A percentile compares a stretch with the other conserved stretches of the same genome.
These are phyloP conservation scores for Aurelia aurita complex sp. Pacific DNA, from an alignment of 30 jellyfish, hydroid and myxozoan genomes.

Conservation along the genomic window DNA sequence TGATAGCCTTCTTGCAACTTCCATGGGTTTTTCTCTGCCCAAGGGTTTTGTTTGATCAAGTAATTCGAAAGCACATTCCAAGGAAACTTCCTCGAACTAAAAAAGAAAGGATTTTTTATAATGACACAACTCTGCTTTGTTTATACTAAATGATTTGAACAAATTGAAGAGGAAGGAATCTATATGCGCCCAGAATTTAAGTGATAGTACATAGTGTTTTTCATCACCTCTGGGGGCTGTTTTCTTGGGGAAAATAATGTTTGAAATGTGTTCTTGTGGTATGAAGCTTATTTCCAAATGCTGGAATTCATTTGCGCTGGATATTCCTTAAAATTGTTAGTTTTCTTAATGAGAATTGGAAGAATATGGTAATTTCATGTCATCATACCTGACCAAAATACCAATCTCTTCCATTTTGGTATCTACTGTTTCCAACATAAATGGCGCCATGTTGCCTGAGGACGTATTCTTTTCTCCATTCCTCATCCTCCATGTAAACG, in stretches of 20 bases:
- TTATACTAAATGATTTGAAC: too few relatives aligned
- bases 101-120: not conserved
- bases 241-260: too few relatives aligned
- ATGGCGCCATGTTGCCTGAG: constrained; percentile 81
- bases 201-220: too few relatives aligned
- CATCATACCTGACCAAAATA: constrained; percentile 95
- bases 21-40: constrained; percentile 79
- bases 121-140: not conserved
- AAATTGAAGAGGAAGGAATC: too few relatives aligned
- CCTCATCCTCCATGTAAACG: constrained; percentile 89
- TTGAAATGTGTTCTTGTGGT: too few relatives aligned
- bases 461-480: constrained; percentile 71
- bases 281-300: too few relatives aligned
- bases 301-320: too few relatives aligned
- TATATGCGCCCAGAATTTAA: too few relatives aligned
- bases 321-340: too few relatives aligned
- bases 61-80: constrained; percentile 73
- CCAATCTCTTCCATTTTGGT: constrained; percentile 69
- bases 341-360: too few relatives aligned
- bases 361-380: not conserved
- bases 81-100: constrained; percentile 88
- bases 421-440: constrained; percentile 76
- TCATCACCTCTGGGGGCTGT: too few relatives aligned
- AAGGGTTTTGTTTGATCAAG: constrained; percentile 59
- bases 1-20: constrained; percentile 78